Conservation (phyloP, 2,797 vertebrate species). For the Poecilia velifera region DNA sequence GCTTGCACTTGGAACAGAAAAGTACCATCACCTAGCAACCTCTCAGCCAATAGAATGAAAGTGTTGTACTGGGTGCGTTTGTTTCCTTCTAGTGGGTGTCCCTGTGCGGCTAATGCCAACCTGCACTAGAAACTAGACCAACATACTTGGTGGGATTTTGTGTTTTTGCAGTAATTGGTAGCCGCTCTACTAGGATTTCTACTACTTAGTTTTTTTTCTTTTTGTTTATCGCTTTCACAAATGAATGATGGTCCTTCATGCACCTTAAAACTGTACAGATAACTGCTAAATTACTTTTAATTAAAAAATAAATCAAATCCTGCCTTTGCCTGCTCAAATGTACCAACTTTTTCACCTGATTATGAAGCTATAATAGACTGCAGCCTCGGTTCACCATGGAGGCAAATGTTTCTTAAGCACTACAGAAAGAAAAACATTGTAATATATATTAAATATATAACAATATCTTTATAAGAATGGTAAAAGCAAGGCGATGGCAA, state of each 20-base stretch:
- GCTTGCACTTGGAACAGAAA: no score
- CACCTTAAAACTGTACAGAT: background rate
- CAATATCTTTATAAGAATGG: background rate
- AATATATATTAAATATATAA: background rate
- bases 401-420: background rate
- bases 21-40: no score
- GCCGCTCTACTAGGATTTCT: background rate
- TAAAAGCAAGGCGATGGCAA: background rate
- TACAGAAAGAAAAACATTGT: background rate
- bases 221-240: background rate
- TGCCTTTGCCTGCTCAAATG: background rate
- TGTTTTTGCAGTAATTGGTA: background rate
- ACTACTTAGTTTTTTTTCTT: background rate
- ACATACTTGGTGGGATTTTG: no score
- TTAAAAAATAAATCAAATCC: background rate
- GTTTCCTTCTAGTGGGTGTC: no score
- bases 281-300: background rate
- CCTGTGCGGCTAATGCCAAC: no score
- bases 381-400: background rate
- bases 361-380: background rate
- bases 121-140: no score
- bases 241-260: background rate
- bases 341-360: background rate
- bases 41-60: no score
- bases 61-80: no score